Base-by-base conservation (phyloP, 37 sponge, comb jelly and placozoan species). In the Geodia barretti region DNA sequence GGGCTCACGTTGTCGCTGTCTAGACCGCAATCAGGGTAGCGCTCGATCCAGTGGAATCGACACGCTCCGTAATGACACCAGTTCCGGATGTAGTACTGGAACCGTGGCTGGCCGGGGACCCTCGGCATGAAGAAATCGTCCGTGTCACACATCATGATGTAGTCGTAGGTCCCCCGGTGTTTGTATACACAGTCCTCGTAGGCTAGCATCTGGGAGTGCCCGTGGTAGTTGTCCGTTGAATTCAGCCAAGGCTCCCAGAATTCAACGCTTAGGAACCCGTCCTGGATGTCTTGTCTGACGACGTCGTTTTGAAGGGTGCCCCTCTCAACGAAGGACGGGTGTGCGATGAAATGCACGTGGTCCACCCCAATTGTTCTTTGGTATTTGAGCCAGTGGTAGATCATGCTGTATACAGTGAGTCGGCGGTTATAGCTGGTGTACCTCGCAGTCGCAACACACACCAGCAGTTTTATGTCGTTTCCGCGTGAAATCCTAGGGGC, bases 61-160 rank as follows among this genome's bases (percentile, higher is more conserved):
- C 82, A 82, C 20, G 64, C 43, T 30, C 82, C 82, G 23, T 1
- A 62, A 23, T 62, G 41, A 24, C 81, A 80, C 32, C 24, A 41
- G 33, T 59, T 69, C 60, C 70, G 54, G 36, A 80, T 69, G 24
- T 80, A 80, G 38, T 80, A 80, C 29, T 60, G 65, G 4, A 61
- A 41, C 1, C 25, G 25, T 34, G 39, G 39, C 5, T 54, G 2
- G 2, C 60, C 75, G 9, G 83, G 83, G 14, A 74, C 69, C 60
- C 67, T 41, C 30, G 83, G 83, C 33, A 33, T 35, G 60, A 83
- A 83, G 69, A 83, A 83, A 60, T 83, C 83, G 66, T 83, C 83
- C 26, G 75, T 74, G 69, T 83, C 83, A 1, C 66, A 30, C 19
- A 73, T 63, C 3, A 59, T 39, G 29, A 82, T 36, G 64, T 73